Conservation (phyloP, 2,797 vertebrate species). For the Alectoris magna region DNA sequence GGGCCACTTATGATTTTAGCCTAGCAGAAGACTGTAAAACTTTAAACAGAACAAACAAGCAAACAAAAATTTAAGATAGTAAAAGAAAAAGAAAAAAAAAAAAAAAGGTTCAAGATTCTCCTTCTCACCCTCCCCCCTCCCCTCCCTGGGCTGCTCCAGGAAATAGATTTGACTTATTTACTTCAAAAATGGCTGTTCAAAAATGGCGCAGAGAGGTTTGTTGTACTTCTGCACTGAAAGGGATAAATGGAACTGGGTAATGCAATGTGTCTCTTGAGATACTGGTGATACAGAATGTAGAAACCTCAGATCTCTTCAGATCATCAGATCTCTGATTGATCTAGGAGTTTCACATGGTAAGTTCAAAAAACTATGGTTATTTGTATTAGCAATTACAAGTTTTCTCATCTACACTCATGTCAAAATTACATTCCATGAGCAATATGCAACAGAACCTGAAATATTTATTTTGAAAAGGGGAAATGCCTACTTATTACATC, state of each 20-base stretch:
- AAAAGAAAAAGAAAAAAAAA: too few species aligned
- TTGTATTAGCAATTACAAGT: background rate
- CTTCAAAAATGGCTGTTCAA: background rate
- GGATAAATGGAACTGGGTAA: background rate
- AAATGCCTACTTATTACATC: background rate
- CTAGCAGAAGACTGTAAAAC: background rate
- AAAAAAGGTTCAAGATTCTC: background rate
- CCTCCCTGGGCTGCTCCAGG: background rate
- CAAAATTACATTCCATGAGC: background rate
- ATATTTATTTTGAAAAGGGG: background rate
- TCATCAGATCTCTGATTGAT: background rate
- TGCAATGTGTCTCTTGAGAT: background rate
- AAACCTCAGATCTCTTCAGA: background rate
- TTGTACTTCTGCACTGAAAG: background rate
- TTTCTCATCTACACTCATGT: background rate
- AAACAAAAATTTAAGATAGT: background rate
- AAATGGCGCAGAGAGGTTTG: background rate
- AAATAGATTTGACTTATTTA: background rate
- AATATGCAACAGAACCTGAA: background rate
- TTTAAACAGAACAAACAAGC: background rate
- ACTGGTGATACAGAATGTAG: background rate
- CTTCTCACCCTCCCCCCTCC: background rate
- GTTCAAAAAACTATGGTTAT: background rate
- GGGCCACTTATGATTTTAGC: background rate
- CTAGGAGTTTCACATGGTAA: background rate